phyloP scores from a whole-genome alignment of 2,888 invertebrate species.

The Melieria omissa region DNA sequence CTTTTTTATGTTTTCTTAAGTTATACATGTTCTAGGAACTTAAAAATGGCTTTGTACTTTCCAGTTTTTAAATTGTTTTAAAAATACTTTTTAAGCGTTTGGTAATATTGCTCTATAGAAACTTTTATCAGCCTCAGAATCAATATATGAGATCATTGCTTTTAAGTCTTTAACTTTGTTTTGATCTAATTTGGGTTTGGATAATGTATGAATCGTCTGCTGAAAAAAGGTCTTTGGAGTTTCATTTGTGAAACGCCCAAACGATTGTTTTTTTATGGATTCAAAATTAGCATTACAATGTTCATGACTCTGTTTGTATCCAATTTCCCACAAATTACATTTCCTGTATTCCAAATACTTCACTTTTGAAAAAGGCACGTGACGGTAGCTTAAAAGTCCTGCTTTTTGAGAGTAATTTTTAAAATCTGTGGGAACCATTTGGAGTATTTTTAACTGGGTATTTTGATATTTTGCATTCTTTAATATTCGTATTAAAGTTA shows the following conservation, averaged over 20 bases:
- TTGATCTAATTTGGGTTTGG: background rate
- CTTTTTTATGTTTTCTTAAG: too few relatives aligned
- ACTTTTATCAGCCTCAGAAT: too few relatives aligned
- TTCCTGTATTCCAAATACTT: slow-evolving; percentile 15
- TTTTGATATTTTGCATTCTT: background rate
- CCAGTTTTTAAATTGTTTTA: too few relatives aligned
- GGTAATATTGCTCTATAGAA: too few relatives aligned
- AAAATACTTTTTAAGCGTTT: too few relatives aligned
- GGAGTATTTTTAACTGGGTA: background rate
- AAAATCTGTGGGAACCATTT: slow-evolving; percentile 6
- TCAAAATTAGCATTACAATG: slow-evolving; percentile 1
- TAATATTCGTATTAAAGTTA: background rate
- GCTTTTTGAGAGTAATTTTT: slow-evolving; percentile 14
- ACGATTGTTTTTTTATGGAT: background rate
- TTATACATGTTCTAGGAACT: too few relatives aligned
- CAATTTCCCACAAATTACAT: slow-evolving; percentile 11
- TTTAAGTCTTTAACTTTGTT: background rate
- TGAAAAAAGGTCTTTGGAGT: too few relatives aligned
- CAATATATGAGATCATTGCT: too few relatives aligned
- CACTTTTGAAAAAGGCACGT: slow-evolving; percentile 7
- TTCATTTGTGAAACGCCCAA: too few relatives aligned
- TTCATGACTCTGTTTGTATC: slow-evolving; percentile 3
- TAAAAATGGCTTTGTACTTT: too few relatives aligned
- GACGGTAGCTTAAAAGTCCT: background rate
- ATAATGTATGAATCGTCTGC: background rate